These are phyloP conservation scores for Pachycephus smyrnensis DNA, from an alignment of 2,888 invertebrate species.

Conservation along the genomic window DNA sequence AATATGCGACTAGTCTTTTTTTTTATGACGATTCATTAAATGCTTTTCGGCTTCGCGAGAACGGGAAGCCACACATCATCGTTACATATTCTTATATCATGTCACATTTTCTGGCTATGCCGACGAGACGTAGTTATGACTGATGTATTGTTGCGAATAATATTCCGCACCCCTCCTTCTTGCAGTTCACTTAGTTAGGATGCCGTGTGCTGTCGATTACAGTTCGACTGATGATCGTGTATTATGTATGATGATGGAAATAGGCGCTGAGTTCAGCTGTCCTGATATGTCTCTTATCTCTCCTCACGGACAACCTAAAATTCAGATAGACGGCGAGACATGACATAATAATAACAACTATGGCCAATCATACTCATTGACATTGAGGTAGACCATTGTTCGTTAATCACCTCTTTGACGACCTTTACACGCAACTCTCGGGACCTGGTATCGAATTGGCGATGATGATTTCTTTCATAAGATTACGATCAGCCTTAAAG, in stretches of 20 bases:
- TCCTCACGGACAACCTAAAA: neutral
- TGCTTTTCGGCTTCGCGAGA: slow-evolving; percentile 4
- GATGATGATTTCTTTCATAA: slow-evolving; percentile 72
- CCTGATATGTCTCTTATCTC: slow-evolving; percentile 46
- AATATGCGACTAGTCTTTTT: slow-evolving; percentile 44
- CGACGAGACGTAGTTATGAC: neutral
- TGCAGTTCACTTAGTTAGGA: neutral
- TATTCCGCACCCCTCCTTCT: neutral
- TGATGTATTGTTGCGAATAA: neutral
- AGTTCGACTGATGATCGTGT: neutral
- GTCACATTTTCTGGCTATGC: slow-evolving; percentile 25
- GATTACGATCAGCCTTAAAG: slow-evolving; percentile 63
- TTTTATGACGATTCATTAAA: slow-evolving; percentile 27
- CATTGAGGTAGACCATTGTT: neutral
- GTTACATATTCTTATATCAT: slow-evolving; percentile 27
- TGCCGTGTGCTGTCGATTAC: neutral
- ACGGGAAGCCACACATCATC: slow-evolving; percentile 17
- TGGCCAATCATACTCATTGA: neutral
- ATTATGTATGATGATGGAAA: neutral
- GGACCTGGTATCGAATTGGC: slow-evolving; percentile 89
- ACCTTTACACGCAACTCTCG: slow-evolving; percentile 84
- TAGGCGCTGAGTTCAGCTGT: slow-evolving; percentile 39
- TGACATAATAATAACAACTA: neutral
- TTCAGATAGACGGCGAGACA: neutral
- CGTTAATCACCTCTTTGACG: neutral